Base-by-base conservation (phyloP, 1,140 invertebrate species). In the Frieseomelitta varia region DNA sequence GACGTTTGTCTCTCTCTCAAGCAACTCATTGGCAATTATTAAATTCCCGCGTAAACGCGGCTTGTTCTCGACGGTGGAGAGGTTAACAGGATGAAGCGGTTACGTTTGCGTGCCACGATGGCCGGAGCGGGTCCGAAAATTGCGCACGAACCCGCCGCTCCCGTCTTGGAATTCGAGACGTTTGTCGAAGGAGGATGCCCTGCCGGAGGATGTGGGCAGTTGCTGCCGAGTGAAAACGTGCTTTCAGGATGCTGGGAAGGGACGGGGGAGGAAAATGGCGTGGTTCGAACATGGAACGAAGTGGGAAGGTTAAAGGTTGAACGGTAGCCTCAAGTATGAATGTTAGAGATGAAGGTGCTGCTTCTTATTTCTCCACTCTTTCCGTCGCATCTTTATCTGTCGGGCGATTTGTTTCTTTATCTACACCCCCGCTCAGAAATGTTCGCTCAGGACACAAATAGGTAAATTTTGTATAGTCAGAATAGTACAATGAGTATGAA, bases 51-150 rank as follows among this genome's bases (percentile, higher is more conserved):
- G 79, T 81, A 87, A 84, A 79, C 81, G 56, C 27, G 75, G 53
- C 15, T 47, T 39, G 30, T 21, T 27, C 12, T 51, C 27, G 21
- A 63, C 56, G 19, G 51, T 15, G 53, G 78, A 87, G 82, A 86
- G n/a, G n/a, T 89, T 85, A 88, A 91, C 85, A 89, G 90, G 86
- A 91, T 91, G 90, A 91, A 91, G 91, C 90, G 85, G 91, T 91
- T 91, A 90, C 86, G 81, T 87, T 88, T 86, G 90, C 90, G 89
- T 90, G 90, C 84, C 73, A 75, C 55, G 87, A 21, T 74, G 14
- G 51, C 17, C 12, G 47, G 47, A 55, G 30, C 27, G 39, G 69
- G 72, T 58, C 75, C 68, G 53, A 84, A 61, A 84, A 69, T 77
- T 67, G 63, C 68, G 19, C 75, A 27, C 74, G 61, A 65, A 79